Percentiles rank a stretch among this genome's conserved stretches.
phyloP scores from a whole-genome alignment of 2,113 vertebrate genomes.

The Gopherus evgoodei region DNA sequence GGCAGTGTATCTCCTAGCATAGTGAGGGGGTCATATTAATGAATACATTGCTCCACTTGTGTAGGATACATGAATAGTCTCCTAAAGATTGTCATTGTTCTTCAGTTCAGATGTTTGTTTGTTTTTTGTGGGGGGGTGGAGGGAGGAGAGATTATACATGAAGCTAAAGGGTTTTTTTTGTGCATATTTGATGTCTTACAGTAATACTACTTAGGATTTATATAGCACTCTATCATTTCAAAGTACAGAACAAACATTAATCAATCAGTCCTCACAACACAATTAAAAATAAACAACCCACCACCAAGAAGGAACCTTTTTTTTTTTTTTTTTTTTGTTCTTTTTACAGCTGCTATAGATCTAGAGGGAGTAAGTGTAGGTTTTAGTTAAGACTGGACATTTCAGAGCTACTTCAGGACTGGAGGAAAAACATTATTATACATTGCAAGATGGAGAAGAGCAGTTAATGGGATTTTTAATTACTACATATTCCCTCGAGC shows the following conservation, averaged over 20 bases:
- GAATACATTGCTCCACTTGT: not conserved
- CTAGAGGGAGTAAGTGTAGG: not conserved
- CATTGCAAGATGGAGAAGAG: slow-evolving; percentile 17
- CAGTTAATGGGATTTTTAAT: not conserved
- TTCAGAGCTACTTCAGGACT: not conserved
- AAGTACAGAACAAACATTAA: not conserved
- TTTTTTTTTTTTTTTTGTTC: not conserved
- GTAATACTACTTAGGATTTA: not conserved
- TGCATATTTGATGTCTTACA: not conserved
- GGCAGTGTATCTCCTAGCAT: not conserved
- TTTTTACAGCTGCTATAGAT: not conserved
- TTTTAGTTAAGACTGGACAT: not conserved
- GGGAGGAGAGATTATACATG: not conserved
- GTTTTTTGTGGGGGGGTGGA: not conserved
- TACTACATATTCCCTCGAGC: not conserved
- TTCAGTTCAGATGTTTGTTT: not conserved
- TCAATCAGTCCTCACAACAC: not conserved
- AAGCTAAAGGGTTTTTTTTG: not conserved
- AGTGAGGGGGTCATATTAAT: accelerated
- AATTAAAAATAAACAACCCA: not conserved
- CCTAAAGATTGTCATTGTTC: accelerated
- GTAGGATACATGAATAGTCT: not conserved
- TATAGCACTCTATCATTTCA: not conserved
- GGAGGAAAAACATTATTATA: not conserved
- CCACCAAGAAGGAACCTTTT: not conserved